Percentiles rank a stretch among this genome's conserved stretches.
Evolutionary conservation across 1,140 invertebrate genomes (phyloP).

Genomic region (Hyphantria cunea): DNA sequence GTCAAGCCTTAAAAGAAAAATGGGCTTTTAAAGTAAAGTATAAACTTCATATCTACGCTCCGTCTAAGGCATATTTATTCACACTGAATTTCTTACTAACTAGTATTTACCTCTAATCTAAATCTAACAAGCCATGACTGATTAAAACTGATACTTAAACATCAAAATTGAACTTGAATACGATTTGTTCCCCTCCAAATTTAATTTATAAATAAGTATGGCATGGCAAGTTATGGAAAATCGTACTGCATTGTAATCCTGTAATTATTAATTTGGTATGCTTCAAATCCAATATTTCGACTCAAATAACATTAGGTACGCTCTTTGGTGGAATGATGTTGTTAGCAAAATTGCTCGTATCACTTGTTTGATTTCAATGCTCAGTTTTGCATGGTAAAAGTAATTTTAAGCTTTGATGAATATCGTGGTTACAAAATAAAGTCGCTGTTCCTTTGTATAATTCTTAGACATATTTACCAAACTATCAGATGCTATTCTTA

Average conservation of each 20-base stretch:
- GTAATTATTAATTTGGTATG: slow-evolving; percentile 76
- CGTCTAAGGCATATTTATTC: too few relatives aligned
- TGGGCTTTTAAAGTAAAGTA: too few relatives aligned
- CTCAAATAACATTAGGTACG: slow-evolving; percentile 65
- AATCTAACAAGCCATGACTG: not conserved
- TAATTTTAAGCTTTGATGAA: slow-evolving; percentile 48
- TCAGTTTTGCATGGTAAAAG: slow-evolving; percentile 42
- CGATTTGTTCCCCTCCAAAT: slow-evolving; percentile 23
- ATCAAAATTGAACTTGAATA: not conserved
- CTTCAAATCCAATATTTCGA: slow-evolving; percentile 66
- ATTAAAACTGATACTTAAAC: slow-evolving; percentile 14
- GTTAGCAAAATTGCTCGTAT: slow-evolving; percentile 64
- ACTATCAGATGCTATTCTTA: too few relatives aligned
- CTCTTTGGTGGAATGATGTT: slow-evolving; percentile 68
- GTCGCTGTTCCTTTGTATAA: not conserved
- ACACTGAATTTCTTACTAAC: too few relatives aligned
- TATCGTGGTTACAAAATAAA: slow-evolving; percentile 19
- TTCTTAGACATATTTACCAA: too few relatives aligned
- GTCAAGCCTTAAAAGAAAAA: too few relatives aligned
- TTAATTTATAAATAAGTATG: slow-evolving; percentile 14
- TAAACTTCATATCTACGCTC: too few relatives aligned
- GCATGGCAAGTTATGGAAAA: too few relatives aligned
- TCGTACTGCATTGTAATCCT: slow-evolving; percentile 41
- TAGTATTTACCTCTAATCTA: not conserved
- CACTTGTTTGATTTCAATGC: slow-evolving; percentile 59